Percentiles rank a stretch among this genome's conserved stretches.
Conservation (phyloP, 1,140 invertebrate genomes). For the Micrasema longulum region DNA sequence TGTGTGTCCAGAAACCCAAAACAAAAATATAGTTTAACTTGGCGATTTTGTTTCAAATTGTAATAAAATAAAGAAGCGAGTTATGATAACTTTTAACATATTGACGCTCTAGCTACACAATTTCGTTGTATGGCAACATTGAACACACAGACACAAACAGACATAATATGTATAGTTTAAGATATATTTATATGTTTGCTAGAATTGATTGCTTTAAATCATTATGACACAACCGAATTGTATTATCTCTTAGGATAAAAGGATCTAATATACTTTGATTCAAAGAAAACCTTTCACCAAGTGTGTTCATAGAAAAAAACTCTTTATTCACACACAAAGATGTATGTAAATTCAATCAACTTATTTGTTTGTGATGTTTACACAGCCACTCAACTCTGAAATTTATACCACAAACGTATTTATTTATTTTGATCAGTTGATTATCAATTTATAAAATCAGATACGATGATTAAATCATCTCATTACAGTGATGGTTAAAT, state of each 20-base stretch:
- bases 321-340: too few species aligned
- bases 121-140: constrained; percentile 54
- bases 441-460: too few species aligned
- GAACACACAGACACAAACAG: constrained; percentile 49
- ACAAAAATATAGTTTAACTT: not conserved
- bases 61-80: constrained; percentile 30
- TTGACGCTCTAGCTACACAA: constrained; percentile 47
- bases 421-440: too few species aligned
- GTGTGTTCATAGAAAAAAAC: too few species aligned
- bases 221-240: constrained; percentile 50
- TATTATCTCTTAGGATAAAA: constrained; percentile 39
- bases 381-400: too few species aligned
- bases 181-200: constrained; percentile 44
- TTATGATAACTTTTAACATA: constrained; percentile 20
- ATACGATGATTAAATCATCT: too few species aligned
- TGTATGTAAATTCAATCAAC: too few species aligned
- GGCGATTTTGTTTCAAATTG: not conserved
- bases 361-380: too few species aligned
- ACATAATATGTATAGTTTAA: constrained; percentile 31
- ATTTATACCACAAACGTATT: too few species aligned
- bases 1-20: not conserved
- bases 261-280: too few species aligned
- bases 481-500: too few species aligned
- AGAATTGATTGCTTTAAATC: constrained; percentile 53
- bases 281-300: too few species aligned